Base-by-base conservation (phyloP, 2,888 invertebrate genomes). In the Opisthograptis luteolata region DNA sequence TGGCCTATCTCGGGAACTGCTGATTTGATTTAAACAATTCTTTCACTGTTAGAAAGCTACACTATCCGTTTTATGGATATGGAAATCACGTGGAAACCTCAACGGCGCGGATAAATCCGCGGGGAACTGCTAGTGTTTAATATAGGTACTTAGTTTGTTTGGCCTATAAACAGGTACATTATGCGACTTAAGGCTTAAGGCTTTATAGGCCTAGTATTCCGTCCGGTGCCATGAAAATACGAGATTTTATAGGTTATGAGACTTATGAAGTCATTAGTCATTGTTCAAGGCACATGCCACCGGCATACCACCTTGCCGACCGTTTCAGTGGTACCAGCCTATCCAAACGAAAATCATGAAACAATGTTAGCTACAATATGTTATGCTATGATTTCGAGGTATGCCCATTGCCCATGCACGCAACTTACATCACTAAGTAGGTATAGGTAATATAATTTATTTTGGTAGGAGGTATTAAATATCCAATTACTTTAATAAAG, bases 271-370 rank as follows among this genome's bases (percentile, higher is more conserved):
- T 30, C 19, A 22, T 42, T 42, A 42, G 19, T n/a, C n/a, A n/a
- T 19, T 19, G 25, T 39, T 35, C 35, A 14, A 42, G 25, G 36
- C 12, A 24, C 42, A 27, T 31, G 37, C 37, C 25, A 37, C 28
- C 10, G 25, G 49, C 48, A 52, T 61, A 40, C 61, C 41, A 40
- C 61, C 41, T 49, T 54, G 44, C 50, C 45, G 32, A 35, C 59
- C 43, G 46, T 49, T 41, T 28, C 14, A 31, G 9, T 14, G 9
- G 7, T 34, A n/a, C n/a, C n/a, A n/a, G n/a, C n/a, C n/a, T n/a
- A 39, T 13, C 8, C 8, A 41, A 34, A 20, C 20, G 7, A 2
- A 24, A 34, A 12, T 35, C 24, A 35, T 28, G 10, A 9, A 40
- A 32, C 15, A 13, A 34, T 40, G 20, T 22, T 30, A n/a, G n/a